phyloP scores from a whole-genome alignment of 2,888 invertebrate genomes.

The Leucophenga montana region DNA sequence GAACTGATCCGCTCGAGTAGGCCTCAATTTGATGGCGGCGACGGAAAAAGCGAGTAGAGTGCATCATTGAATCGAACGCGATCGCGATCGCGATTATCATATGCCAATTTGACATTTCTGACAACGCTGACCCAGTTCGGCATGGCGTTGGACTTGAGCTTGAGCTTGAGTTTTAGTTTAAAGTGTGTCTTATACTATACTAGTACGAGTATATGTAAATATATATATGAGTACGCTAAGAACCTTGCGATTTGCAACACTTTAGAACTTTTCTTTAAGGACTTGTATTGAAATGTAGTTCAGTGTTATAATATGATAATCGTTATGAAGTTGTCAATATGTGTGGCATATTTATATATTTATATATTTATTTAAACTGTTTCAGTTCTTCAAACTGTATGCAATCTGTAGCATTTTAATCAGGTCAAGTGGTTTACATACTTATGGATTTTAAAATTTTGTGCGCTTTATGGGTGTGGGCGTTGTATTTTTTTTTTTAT shows the following conservation, averaged over 20 bases:
- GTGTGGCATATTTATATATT: neutral
- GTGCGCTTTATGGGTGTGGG: conserved; percentile 36
- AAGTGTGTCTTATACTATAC: too few relatives aligned
- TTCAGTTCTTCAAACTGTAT: too few relatives aligned
- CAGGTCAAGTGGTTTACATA: neutral
- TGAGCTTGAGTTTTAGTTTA: too few relatives aligned
- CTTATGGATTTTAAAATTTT: conserved; percentile 10
- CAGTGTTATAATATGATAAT: neutral
- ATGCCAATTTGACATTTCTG: conserved; percentile 49
- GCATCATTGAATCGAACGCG: conserved; percentile 6
- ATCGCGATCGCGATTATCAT: conserved; percentile 4
- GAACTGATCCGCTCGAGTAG: neutral
- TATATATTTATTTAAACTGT: too few relatives aligned
- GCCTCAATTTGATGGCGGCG: neutral
- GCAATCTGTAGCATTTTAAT: too few relatives aligned
- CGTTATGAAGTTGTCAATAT: neutral
- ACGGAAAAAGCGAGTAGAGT: neutral
- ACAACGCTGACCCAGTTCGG: conserved; percentile 56
- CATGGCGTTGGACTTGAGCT: conserved; percentile 29
- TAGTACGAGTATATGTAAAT: neutral
- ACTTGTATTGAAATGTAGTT: neutral
- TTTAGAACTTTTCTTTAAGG: neutral
- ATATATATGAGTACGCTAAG: neutral
- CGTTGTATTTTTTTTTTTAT: conserved; percentile 14
- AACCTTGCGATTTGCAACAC: neutral